Percentiles rank a stretch among this genome's conserved stretches.
phyloP scores from a whole-genome alignment of 2,888 invertebrate genomes.

The Mimas tiliae region DNA sequence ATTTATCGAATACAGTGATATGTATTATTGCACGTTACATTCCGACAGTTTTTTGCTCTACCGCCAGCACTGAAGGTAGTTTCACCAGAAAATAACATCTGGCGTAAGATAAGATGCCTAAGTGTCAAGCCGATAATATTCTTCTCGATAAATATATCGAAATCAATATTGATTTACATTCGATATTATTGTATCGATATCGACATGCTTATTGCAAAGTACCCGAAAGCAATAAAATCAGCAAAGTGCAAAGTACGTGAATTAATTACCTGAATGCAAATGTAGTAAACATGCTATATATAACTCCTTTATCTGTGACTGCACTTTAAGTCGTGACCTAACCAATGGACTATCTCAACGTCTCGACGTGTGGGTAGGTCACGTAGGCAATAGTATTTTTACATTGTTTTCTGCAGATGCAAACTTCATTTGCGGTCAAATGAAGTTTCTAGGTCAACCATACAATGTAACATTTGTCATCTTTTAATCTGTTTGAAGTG shows the following conservation, averaged over 20 bases:
- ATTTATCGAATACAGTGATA: too few relatives aligned
- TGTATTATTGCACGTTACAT: too few relatives aligned
- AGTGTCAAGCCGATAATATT: too few relatives aligned
- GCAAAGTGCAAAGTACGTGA: constrained; percentile 14
- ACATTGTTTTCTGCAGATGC: constrained; percentile 25
- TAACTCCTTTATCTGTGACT: constrained; percentile 36
- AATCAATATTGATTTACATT: too few relatives aligned
- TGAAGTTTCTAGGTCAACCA: constrained; percentile 6
- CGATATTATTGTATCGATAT: too few relatives aligned
- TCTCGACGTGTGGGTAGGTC: constrained; percentile 71
- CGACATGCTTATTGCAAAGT: too few relatives aligned
- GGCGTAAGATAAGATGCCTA: too few relatives aligned
- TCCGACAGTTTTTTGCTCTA: too few relatives aligned
- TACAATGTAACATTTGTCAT: constrained; percentile 7
- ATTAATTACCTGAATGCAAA: constrained; percentile 30
- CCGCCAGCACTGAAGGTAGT: too few relatives aligned
- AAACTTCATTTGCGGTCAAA: too few relatives aligned
- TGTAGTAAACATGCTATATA: constrained; percentile 17
- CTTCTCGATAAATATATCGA: too few relatives aligned
- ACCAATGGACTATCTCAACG: constrained; percentile 49
- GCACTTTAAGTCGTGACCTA: constrained; percentile 42
- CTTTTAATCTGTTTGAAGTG: background rate
- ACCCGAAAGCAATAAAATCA: constrained; percentile 3
- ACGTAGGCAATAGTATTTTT: constrained; percentile 61
- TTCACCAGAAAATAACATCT: too few relatives aligned